Evolutionary conservation across 2,113 vertebrate species (phyloP).

Genomic region (Galbula dea): DNA sequence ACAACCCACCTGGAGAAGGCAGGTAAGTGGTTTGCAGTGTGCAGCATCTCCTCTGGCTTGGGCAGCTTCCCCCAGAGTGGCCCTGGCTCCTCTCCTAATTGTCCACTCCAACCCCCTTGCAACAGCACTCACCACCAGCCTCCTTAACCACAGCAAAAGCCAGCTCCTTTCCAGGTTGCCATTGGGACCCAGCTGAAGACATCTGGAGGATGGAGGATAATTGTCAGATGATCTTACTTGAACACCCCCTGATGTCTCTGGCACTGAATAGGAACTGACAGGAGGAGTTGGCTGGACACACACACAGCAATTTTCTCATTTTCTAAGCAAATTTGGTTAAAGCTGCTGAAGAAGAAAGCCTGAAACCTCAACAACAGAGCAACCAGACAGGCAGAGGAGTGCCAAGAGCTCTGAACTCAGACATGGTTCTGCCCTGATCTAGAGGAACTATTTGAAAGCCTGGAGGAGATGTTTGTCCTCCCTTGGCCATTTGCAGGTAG

Average conservation of each 20-base stretch:
- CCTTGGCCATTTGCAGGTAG: not conserved
- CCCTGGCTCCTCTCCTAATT: not conserved
- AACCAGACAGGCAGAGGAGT: not conserved
- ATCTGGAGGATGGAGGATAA: not conserved
- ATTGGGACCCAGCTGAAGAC: not conserved
- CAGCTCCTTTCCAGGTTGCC: not conserved
- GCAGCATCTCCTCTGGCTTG: not conserved
- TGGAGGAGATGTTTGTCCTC: not conserved
- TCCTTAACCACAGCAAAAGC: not conserved
- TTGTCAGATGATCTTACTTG: not conserved
- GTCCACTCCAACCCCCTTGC: accelerated
- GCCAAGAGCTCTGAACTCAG: not conserved
- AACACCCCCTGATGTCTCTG: not conserved
- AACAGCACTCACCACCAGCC: not conserved
- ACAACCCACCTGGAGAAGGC: not conserved
- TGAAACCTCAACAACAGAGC: not conserved
- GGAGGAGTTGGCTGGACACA: not conserved
- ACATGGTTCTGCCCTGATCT: not conserved
- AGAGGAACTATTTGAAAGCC: not conserved
- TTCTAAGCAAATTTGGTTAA: not conserved
- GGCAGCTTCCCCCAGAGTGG: not conserved
- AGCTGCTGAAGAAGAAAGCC: not conserved
- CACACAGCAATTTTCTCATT: not conserved
- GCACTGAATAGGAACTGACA: not conserved
- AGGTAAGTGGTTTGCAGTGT: accelerated